These are phyloP conservation scores for Balaenoptera acutorostrata DNA, from an alignment of 2,113 vertebrate genomes.

Conservation along the genomic window DNA sequence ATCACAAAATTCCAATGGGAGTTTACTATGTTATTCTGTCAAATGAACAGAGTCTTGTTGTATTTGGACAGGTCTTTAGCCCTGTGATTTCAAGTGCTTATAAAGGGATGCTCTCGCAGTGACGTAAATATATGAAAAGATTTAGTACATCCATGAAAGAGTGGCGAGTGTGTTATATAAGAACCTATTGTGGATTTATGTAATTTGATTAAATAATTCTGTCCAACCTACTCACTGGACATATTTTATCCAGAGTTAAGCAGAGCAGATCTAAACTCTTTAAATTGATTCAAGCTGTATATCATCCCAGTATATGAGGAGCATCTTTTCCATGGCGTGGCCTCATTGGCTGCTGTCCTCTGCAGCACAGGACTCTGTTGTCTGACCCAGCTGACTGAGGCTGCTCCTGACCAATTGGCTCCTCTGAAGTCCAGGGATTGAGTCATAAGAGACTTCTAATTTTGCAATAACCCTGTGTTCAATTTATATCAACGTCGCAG, in stretches of 20 bases:
- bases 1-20: not conserved
- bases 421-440: not conserved
- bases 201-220: not conserved
- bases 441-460: not conserved
- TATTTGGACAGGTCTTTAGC: not conserved
- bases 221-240: not conserved
- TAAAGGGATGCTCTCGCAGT: not conserved
- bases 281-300: not conserved
- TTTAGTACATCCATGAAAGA: not conserved
- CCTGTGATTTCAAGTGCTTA: not conserved
- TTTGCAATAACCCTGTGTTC: not conserved
- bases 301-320: not conserved
- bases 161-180: not conserved
- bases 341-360: no score
- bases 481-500: not conserved
- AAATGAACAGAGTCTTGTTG: not conserved
- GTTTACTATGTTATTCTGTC: not conserved
- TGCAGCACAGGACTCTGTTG: not conserved
- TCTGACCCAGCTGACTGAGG: not conserved
- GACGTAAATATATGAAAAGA: not conserved
- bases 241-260: not conserved
- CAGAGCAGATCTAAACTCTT: not conserved
- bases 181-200: not conserved
- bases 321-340: not conserved
- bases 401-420: not conserved